A percentile compares a stretch with the other conserved stretches of the same genome.
Conservation (phyloP, 2,888 invertebrate genomes). For the Eurytoma adleriae region DNA sequence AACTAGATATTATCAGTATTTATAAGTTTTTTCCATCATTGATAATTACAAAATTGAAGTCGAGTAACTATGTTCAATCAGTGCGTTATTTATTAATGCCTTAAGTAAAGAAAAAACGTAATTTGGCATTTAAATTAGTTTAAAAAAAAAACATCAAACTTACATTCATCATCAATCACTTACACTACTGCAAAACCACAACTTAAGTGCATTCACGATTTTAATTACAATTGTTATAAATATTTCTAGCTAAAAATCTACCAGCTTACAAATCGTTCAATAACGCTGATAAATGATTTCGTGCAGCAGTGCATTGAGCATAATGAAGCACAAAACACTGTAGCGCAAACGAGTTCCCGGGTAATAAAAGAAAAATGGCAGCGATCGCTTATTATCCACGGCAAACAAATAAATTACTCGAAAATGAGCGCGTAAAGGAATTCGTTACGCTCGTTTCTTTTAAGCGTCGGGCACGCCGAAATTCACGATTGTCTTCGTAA, state of each 20-base stretch:
- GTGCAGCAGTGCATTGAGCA: too few relatives aligned
- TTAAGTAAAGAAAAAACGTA: constrained; percentile 8
- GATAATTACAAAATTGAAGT: too few relatives aligned
- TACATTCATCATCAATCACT: background rate
- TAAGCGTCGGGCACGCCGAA: background rate
- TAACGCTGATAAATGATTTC: too few relatives aligned
- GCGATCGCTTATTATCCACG: constrained; percentile 26
- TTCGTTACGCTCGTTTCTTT: constrained; percentile 26
- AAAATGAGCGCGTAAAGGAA: constrained; percentile 20
- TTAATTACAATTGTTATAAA: constrained; percentile 6
- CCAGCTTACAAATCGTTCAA: too few relatives aligned
- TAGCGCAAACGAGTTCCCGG: too few relatives aligned
- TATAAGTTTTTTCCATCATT: too few relatives aligned
- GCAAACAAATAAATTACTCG: constrained; percentile 18
- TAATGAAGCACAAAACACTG: too few relatives aligned
- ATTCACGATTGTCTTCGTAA: constrained; percentile 47
- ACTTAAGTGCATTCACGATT: constrained; percentile 21
- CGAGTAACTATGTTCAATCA: background rate
- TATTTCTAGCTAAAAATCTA: too few relatives aligned
- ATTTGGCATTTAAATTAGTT: constrained; percentile 24
- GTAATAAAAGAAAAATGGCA: too few relatives aligned
- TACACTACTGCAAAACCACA: too few relatives aligned
- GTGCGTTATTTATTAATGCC: constrained; percentile 1
- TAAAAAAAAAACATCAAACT: constrained; percentile 6
- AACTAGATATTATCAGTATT: too few relatives aligned